Evolutionary conservation across 23 tunicate genomes (phyloP).

Genomic region (Botrylloides violaceus): DNA sequence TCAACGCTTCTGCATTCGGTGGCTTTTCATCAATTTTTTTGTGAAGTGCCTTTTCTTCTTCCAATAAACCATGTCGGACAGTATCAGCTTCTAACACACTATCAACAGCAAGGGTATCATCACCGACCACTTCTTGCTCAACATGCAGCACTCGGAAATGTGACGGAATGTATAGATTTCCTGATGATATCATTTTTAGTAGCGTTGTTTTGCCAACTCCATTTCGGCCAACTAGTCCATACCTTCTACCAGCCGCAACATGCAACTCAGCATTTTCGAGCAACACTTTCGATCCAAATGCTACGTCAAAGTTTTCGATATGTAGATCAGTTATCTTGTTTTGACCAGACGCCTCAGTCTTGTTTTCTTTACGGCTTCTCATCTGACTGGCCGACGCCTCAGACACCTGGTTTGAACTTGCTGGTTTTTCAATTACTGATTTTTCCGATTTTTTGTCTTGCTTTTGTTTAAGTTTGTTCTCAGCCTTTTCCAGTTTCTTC

Average conservation of each 20-base stretch:
- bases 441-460: slow-evolving; percentile 57
- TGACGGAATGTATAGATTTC: slow-evolving; percentile 56
- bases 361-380: slow-evolving; percentile 63
- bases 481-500: slow-evolving; percentile 86
- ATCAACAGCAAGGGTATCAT: slow-evolving; percentile 84
- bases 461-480: slow-evolving; percentile 73
- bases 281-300: slow-evolving; percentile 72
- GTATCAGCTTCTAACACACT: slow-evolving; percentile 79
- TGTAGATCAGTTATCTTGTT: slow-evolving; percentile 69
- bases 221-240: slow-evolving; percentile 96
- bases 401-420: not conserved
- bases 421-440: not conserved
- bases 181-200: slow-evolving; percentile 80
- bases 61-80: slow-evolving; percentile 47
- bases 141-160: slow-evolving; percentile 87
- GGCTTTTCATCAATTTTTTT: slow-evolving; percentile 31
- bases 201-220: slow-evolving; percentile 98
- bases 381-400: slow-evolving; percentile 82
- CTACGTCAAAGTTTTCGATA: slow-evolving; percentile 93
- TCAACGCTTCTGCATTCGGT: slow-evolving; percentile 3
- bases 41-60: slow-evolving; percentile 53
- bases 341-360: slow-evolving; percentile 41
- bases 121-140: slow-evolving; percentile 99
- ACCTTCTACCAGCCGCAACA: slow-evolving; percentile 74
- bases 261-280: slow-evolving; percentile 91